Percentiles rank a stretch among this genome's conserved stretches.
Evolutionary conservation across 2,888 invertebrate genomes (phyloP).

Genomic region (Agriopis marginaria): DNA sequence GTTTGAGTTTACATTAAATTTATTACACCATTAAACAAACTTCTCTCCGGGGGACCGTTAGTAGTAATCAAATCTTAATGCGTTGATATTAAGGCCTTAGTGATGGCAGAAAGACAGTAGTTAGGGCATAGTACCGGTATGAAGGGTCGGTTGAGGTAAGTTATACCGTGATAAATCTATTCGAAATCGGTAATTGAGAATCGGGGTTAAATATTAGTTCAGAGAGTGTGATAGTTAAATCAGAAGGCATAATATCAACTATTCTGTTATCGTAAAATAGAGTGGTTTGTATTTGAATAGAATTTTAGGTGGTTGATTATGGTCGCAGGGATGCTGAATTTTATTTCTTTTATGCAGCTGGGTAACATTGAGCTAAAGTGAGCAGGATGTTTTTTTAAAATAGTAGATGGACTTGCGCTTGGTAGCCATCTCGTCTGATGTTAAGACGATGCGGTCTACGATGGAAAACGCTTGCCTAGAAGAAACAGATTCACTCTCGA

Average conservation of each 20-base stretch:
- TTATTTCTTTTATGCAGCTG: too few relatives aligned
- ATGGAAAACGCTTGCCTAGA: too few relatives aligned
- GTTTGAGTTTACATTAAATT: constrained; percentile 45
- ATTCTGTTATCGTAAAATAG: background rate
- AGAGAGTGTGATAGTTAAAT: background rate
- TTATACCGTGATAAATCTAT: constrained; percentile 28
- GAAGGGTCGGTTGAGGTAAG: constrained; percentile 7
- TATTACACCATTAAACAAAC: constrained; percentile 45
- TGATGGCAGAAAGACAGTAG: constrained; percentile 22
- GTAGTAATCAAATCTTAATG: constrained; percentile 43
- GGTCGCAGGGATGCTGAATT: too few relatives aligned
- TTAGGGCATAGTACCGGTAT: constrained; percentile 28
- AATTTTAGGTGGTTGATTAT: background rate
- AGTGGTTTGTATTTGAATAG: background rate
- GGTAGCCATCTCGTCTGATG: too few relatives aligned
- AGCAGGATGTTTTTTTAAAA: too few relatives aligned
- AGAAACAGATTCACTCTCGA: too few relatives aligned
- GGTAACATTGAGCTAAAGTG: too few relatives aligned
- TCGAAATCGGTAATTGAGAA: constrained; percentile 18
- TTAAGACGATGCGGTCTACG: too few relatives aligned
- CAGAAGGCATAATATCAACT: background rate
- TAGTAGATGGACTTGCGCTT: too few relatives aligned
- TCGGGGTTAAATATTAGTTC: constrained; percentile 12
- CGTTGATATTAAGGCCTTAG: constrained; percentile 33
- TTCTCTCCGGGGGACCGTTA: constrained; percentile 30